phyloP scores from a whole-genome alignment of 2,113 vertebrate genomes.

The Regulus satrapa region DNA sequence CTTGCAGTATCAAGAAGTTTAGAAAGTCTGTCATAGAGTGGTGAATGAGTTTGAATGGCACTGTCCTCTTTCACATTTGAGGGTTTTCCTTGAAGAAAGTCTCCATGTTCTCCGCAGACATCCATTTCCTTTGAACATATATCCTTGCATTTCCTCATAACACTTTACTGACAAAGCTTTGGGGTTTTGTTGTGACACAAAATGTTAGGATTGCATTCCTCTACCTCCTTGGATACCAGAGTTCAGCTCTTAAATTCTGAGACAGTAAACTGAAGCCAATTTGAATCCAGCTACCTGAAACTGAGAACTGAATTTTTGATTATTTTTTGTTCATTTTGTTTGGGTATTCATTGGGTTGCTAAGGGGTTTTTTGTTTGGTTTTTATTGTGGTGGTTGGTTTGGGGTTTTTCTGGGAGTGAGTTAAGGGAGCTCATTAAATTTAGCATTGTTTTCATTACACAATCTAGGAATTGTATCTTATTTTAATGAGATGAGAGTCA shows the following conservation, averaged over 20 bases:
- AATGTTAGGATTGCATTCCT: background rate
- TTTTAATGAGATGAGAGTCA: background rate
- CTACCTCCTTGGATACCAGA: background rate
- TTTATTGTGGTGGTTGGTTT: background rate
- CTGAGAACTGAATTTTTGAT: background rate
- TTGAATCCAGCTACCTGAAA: background rate
- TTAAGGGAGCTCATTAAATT: background rate
- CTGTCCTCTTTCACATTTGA: background rate
- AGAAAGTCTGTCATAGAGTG: background rate
- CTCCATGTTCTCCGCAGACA: background rate
- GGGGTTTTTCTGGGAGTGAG: accelerated
- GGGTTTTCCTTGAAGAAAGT: background rate
- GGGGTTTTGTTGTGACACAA: background rate
- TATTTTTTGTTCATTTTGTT: background rate
- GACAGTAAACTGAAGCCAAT: background rate
- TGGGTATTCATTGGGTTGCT: background rate
- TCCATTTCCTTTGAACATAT: background rate
- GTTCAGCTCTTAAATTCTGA: background rate
- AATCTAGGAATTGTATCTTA: background rate
- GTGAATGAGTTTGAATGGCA: background rate
- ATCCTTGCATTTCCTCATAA: background rate
- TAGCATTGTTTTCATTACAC: background rate
- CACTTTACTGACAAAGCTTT: background rate
- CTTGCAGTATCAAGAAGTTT: background rate
- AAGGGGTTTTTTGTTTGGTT: background rate